Evolutionary conservation across 2,888 invertebrate genomes (phyloP).

Genomic region (Ormyrus rosae): DNA sequence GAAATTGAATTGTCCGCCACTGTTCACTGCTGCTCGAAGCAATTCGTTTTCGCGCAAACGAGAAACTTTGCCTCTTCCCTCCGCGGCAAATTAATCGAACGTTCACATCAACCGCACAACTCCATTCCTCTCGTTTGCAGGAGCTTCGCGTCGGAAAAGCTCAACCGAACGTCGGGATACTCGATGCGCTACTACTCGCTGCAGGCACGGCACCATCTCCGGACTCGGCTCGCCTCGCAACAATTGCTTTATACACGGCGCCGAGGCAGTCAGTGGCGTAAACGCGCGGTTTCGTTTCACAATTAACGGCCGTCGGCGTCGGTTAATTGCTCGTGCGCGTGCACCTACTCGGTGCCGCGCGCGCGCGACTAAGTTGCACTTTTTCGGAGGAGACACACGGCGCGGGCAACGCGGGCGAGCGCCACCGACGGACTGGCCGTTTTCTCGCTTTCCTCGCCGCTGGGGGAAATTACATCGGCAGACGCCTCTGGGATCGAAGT

Average conservation of each 20-base stretch:
- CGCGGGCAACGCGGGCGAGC: too few relatives aligned
- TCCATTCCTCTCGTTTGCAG: neutral
- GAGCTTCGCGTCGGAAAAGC: neutral
- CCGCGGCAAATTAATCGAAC: neutral
- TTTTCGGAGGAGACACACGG: too few relatives aligned
- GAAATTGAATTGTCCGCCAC: too few relatives aligned
- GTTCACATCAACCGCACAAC: neutral
- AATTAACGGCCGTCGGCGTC: slow-evolving; percentile 41
- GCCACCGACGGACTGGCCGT: neutral
- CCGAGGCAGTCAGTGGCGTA: slow-evolving; percentile 70
- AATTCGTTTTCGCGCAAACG: too few relatives aligned
- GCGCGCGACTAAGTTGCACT: too few relatives aligned
- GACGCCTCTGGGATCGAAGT: slow-evolving; percentile 72
- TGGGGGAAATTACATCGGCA: slow-evolving; percentile 44
- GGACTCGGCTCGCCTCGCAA: slow-evolving; percentile 66
- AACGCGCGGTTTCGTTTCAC: slow-evolving; percentile 53
- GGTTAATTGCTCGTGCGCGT: slow-evolving; percentile 18
- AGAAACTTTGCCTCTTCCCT: too few relatives aligned
- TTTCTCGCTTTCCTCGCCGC: neutral
- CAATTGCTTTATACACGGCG: slow-evolving; percentile 66
- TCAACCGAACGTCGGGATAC: slow-evolving; percentile 67
- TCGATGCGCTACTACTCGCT: slow-evolving; percentile 70
- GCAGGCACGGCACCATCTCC: slow-evolving; percentile 13
- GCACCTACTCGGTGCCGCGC: neutral
- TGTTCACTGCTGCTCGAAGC: too few relatives aligned